Evolutionary conservation across 2,888 invertebrate species (phyloP), one percentile per base, ranked within the genome.

Genomic region (Congeria kusceri): DNA sequence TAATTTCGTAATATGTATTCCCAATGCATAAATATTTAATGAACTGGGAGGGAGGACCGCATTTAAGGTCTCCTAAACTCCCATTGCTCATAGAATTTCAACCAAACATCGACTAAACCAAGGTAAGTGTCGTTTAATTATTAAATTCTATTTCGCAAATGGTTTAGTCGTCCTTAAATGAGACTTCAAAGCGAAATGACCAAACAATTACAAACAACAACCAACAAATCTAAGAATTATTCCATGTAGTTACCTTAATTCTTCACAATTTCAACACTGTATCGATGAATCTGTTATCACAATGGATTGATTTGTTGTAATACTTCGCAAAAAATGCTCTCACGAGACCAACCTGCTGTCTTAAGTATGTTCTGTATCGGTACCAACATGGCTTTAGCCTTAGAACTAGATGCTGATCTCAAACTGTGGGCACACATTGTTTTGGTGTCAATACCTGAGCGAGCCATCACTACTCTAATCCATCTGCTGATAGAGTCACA

Each of bases 111-210:
- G n/a, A n/a, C n/a, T n/a, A n/a, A n/a, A n/a, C n/a, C 63, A 28
- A 63, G 63, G 63, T 63, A 63, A 63, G 46, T 63, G 23, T 63
- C 39, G 63, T 39, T 39, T 39, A 63, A 63, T 63, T 63, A 39
- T 63, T 63, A n/a, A 53, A 66, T 53, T 28, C 23, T 53, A 11
- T 53, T 53, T 23, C 2, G 49, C 28, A 9, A 39, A 7, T 53
- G 29, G 53, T n/a, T n/a, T n/a, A n/a, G n/a, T n/a, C n/a, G n/a
- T n/a, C n/a, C n/a, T n/a, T n/a, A n/a, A n/a, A n/a, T n/a, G 57
- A 67, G 68, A 68, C 20, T 59, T 68, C 13, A 68, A 46, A 9
- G 59, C 32, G 1, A n/a, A 56, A n/a, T n/a, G n/a, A n/a, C n/a
- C n/a, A n/a, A n/a, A 46, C 46, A 11, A 46, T 18, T 13, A 13